Evolutionary conservation across 2,888 invertebrate genomes (phyloP), one percentile per base, ranked within the genome.

Genomic region (Aphidius colemani): DNA sequence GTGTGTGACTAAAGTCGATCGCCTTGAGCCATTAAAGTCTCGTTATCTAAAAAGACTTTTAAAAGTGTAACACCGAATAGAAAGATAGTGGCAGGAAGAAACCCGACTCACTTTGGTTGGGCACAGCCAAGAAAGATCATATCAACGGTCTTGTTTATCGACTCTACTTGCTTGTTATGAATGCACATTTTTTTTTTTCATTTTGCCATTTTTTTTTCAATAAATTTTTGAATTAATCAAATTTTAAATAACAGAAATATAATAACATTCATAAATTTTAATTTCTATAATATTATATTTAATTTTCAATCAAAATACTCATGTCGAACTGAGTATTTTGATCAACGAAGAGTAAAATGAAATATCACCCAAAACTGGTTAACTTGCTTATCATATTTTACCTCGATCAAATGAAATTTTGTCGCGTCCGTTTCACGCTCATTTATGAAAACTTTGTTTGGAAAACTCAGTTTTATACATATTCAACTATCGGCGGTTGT

Each of bases 41-140:
- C 68, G 72, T 78, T 78, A 78, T 78, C 76, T 74, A 71, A 73
- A 72, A 77, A 73, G 68, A 72, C 71, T 73, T 75, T 75, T 73
- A 74, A 76, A 76, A 75, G 71, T 75, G 71, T 72, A 73, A 74
- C 70, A 68, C 69, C 67, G 69, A 74, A 74, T 73, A 72, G 68
- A 70, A 74, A 71, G 69, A 70, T 69, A 72, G 65, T 66, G 65
- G 68, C 60, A 59, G 55, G 58, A 59, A 59, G 56, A 62, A 70
- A 68, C 50, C 64, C 67, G 62, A 69, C 66, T 70, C 63, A 65
- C 68, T 71, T 70, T 68, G 66, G 59, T 59, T 53, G 46, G 64
- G 64, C 64, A 62, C 59, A 44, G 58, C 60, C 61, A 57, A 62
- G 57, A 71, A 61, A 59, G 75, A 74, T 75, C 69, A 62, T 71